A percentile compares a stretch with the other conserved stretches of the same genome.
phyloP scores from a whole-genome alignment of 2,113 vertebrate genomes.

The Gadus chalcogrammus region DNA sequence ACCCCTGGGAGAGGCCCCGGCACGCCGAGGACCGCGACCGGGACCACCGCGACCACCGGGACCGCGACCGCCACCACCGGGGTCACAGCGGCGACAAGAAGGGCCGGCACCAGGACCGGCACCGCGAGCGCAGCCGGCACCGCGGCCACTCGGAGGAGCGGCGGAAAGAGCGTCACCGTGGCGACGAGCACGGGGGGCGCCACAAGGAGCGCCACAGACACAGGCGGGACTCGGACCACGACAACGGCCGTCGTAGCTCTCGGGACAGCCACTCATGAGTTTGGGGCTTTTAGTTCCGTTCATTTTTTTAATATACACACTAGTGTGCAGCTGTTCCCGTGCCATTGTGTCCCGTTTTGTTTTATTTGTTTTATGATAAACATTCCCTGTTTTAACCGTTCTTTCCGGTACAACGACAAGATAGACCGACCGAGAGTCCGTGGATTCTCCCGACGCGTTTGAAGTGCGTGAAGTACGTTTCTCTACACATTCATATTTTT shows the following conservation, averaged over 20 bases:
- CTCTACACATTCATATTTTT: too few relatives aligned
- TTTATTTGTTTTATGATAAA: neutral
- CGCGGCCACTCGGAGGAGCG: slow-evolving; percentile 64
- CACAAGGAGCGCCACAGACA: slow-evolving; percentile 81
- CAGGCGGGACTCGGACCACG: slow-evolving; percentile 76
- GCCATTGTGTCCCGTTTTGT: slow-evolving; percentile 29
- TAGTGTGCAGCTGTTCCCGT: slow-evolving; percentile 22
- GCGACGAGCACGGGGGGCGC: slow-evolving; percentile 72
- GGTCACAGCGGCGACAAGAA: neutral
- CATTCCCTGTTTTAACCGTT: slow-evolving; percentile 28
- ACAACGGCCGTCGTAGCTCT: slow-evolving; percentile 82
- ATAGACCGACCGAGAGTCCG: too few relatives aligned
- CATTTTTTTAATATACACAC: slow-evolving; percentile 18
- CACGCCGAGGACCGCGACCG: neutral
- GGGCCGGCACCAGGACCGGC: neutral
- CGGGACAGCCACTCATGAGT: slow-evolving; percentile 75
- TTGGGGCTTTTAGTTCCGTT: neutral
- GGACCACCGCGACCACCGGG: too few relatives aligned
- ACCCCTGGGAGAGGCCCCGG: neutral
- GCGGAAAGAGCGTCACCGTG: slow-evolving; percentile 80
- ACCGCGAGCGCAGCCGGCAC: slow-evolving; percentile 52
- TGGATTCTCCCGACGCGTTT: too few relatives aligned
- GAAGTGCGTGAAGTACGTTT: too few relatives aligned
- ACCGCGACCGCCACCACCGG: too few relatives aligned
- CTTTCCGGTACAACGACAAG: too few relatives aligned